Evolutionary conservation across 2,888 invertebrate genomes (phyloP).

Genomic region (Amorpha juglandis): DNA sequence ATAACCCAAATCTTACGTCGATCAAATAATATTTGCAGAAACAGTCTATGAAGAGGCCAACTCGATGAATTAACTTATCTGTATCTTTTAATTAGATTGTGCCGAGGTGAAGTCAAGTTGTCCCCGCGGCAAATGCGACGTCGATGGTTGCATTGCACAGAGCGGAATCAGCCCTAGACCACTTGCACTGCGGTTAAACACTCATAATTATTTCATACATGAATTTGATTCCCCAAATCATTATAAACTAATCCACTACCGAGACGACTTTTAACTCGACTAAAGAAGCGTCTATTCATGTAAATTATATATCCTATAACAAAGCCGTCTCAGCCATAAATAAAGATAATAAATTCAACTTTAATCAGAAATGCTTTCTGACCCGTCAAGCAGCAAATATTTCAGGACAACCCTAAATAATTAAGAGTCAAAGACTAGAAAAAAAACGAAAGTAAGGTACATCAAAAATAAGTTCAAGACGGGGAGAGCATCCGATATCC

Average conservation of each 20-base stretch:
- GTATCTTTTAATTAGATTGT: conserved; percentile 40
- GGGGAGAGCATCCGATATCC: conserved; percentile 38
- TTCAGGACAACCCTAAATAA: not conserved
- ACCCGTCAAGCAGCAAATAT: not conserved
- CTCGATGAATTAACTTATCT: conserved; percentile 33
- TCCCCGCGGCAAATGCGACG: not conserved
- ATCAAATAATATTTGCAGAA: conserved; percentile 26
- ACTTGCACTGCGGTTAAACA: not conserved
- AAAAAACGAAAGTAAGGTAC: conserved; percentile 42
- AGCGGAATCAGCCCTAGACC: no score
- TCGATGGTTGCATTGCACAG: conserved; percentile 25
- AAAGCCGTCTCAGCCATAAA: no score
- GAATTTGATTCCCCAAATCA: not conserved
- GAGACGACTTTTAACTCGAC: no score
- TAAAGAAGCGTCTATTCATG: no score
- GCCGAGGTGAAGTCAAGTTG: conserved; percentile 26
- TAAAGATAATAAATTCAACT: not conserved
- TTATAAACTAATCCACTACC: not conserved
- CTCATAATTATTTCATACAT: not conserved
- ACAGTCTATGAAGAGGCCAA: conserved; percentile 24
- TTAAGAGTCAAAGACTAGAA: conserved; percentile 30
- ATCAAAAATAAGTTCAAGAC: conserved; percentile 46
- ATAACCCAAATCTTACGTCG: conserved; percentile 27
- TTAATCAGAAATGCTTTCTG: not conserved
- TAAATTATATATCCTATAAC: no score